Conservation (phyloP, 2,888 invertebrate species). For the Linyphia triangularis region DNA sequence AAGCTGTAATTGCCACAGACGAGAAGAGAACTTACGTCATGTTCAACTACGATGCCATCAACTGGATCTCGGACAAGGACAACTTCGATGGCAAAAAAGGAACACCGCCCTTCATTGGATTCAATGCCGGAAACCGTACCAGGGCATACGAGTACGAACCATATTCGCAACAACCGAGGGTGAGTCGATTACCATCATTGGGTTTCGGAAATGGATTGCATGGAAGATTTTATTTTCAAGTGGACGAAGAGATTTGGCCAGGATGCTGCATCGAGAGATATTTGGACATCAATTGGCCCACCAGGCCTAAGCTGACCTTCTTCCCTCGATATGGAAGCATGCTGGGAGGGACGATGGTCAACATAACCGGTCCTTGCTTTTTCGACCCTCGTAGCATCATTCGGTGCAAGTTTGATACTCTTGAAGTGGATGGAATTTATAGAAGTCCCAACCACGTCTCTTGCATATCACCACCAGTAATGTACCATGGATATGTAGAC, state of each 20-base stretch:
- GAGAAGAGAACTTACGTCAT: constrained; percentile 96
- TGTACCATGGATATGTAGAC: constrained; percentile 92
- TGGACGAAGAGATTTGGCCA: constrained; percentile 95
- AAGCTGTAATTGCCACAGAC: constrained; percentile 94
- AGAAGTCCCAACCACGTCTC: constrained; percentile 88
- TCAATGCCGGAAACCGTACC: constrained; percentile 97
- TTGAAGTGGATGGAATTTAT: constrained; percentile 77
- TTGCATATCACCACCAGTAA: constrained; percentile 92
- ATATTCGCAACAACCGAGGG: constrained; percentile 91
- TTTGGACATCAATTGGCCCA: constrained; percentile 76
- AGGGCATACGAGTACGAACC: constrained; percentile 92
- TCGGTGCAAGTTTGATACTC: constrained; percentile 82
- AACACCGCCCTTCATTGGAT: constrained; percentile 91
- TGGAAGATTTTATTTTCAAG: constrained; percentile 95
- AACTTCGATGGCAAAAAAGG: constrained; percentile 92
- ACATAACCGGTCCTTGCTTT: constrained; percentile 97
- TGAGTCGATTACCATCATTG: constrained; percentile 89
- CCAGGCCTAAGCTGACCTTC: constrained; percentile 87
- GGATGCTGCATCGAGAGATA: constrained; percentile 87
- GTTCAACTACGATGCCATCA: constrained; percentile 94
- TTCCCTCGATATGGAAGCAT: constrained; percentile 98
- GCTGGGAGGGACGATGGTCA: constrained; percentile 97
- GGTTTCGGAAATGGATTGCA: constrained; percentile 93
- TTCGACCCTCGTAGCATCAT: constrained; percentile 85
- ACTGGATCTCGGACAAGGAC: constrained; percentile 94